phyloP scores from a whole-genome alignment of 2,113 vertebrate species.

The Corydoras sp. region DNA sequence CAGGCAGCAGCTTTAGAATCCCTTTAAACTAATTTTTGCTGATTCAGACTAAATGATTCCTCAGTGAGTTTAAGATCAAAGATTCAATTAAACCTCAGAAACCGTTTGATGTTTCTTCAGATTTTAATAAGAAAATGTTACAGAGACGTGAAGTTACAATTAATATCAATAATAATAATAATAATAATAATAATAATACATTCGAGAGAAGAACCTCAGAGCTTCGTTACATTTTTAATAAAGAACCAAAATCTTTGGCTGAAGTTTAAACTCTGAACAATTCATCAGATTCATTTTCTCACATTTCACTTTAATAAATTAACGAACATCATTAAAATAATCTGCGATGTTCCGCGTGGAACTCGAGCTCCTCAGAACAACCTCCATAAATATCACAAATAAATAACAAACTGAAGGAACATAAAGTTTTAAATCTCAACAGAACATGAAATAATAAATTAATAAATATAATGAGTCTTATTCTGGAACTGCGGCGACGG shows the following conservation, averaged over 20 bases:
- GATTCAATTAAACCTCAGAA: too few relatives aligned
- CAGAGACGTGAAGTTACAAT: background rate
- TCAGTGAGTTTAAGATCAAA: too few relatives aligned
- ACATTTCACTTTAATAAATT: conserved; percentile 12
- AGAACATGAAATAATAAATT: too few relatives aligned
- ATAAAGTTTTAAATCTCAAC: too few relatives aligned
- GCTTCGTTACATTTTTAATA: background rate
- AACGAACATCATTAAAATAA: conserved; percentile 1
- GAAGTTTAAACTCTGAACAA: background rate
- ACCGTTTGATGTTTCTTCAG: background rate
- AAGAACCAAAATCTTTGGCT: conserved; percentile 15
- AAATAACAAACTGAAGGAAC: background rate
- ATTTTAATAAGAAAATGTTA: conserved; percentile 11
- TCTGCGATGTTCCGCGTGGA: background rate
- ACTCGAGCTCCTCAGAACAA: background rate
- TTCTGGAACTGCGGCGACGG: too few relatives aligned
- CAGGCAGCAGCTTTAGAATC: too few relatives aligned
- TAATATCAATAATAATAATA: too few relatives aligned
- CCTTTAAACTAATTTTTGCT: too few relatives aligned
- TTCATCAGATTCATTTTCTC: too few relatives aligned
- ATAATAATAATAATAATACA: background rate
- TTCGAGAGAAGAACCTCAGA: background rate
- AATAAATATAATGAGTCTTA: too few relatives aligned
- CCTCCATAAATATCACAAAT: background rate
- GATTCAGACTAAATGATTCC: too few relatives aligned